phyloP scores from a whole-genome alignment of 2,113 vertebrate species.

The Barbus barbus region DNA sequence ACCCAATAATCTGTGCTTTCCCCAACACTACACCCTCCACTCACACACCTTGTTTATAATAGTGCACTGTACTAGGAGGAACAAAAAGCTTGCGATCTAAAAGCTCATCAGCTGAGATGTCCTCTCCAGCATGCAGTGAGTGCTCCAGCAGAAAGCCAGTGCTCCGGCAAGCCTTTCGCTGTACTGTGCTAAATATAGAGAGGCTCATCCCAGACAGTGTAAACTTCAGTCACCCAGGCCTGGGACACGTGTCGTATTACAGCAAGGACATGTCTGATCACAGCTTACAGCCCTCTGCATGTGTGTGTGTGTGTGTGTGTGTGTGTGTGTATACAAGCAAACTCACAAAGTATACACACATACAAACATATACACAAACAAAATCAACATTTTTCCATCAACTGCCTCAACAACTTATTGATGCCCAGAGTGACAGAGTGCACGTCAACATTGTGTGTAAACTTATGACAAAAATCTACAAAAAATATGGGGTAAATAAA shows the following conservation, averaged over 20 bases:
- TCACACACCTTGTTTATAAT: neutral
- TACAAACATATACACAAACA: conserved; percentile 12
- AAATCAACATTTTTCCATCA: neutral
- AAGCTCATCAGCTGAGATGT: conserved; percentile 53
- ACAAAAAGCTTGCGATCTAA: conserved; percentile 2
- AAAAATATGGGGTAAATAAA: neutral
- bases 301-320: neutral
- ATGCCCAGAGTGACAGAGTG: neutral
- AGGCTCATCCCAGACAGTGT: conserved; percentile 55
- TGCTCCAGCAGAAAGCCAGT: conserved; percentile 43
- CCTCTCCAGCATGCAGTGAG: conserved; percentile 26
- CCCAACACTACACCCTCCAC: neutral
- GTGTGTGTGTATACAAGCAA: conserved; percentile 3
- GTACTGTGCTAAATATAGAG: conserved; percentile 66
- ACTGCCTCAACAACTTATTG: neutral
- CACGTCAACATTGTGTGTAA: neutral
- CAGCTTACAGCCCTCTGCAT: neutral
- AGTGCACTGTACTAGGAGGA: neutral
- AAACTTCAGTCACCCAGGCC: conserved; percentile 55
- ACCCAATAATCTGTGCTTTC: conserved; percentile 2
- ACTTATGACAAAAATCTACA: neutral
- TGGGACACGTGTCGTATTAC: conserved; percentile 61
- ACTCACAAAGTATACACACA: conserved; percentile 3
- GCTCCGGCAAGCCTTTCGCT: conserved; percentile 41
- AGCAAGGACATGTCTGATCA: conserved; percentile 53